A percentile compares a stretch with the other conserved stretches of the same genome.
Evolutionary conservation across 1,140 invertebrate genomes (phyloP).

Genomic region (Drosophila ironensis): DNA sequence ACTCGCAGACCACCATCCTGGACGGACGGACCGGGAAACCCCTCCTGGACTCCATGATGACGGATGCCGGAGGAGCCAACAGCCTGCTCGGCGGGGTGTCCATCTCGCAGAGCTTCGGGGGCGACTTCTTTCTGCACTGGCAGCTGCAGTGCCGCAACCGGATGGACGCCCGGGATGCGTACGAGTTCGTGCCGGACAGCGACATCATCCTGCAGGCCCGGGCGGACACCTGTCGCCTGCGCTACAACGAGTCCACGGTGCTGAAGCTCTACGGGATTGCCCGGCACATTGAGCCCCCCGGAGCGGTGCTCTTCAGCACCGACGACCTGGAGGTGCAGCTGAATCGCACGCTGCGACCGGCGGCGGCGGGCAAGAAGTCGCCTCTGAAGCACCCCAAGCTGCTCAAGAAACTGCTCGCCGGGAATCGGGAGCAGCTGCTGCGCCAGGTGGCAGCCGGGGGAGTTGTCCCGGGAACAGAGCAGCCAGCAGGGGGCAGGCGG

Average conservation of each 20-base stretch:
- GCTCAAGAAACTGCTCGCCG: constrained; percentile 72
- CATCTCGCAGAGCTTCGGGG: constrained; percentile 78
- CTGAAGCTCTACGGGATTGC: constrained; percentile 88
- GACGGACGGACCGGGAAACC: constrained; percentile 87
- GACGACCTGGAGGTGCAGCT: constrained; percentile 78
- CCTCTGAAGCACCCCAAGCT: constrained; percentile 80
- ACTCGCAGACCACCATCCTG: constrained; percentile 87
- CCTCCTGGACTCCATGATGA: constrained; percentile 85
- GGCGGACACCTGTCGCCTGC: constrained; percentile 87
- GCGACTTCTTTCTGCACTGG: constrained; percentile 81
- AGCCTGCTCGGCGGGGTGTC: constrained; percentile 77
- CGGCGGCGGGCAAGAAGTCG: constrained; percentile 57
- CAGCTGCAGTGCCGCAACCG: constrained; percentile 76
- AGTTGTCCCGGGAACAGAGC: constrained; percentile 15
- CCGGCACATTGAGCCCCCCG: constrained; percentile 87
- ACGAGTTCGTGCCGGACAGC: constrained; percentile 85
- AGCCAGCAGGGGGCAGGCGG: constrained; percentile 22
- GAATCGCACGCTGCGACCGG: constrained; percentile 69
- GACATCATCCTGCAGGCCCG: constrained; percentile 85
- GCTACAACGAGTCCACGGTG: constrained; percentile 87
- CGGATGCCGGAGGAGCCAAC: constrained; percentile 87
- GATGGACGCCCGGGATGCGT: constrained; percentile 85
- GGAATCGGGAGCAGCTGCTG: constrained; percentile 65
- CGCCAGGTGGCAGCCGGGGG: constrained; percentile 44
- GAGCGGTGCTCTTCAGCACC: constrained; percentile 87